phyloP scores from a whole-genome alignment of 2,113 vertebrate species.

The Syngnathus floridae region DNA sequence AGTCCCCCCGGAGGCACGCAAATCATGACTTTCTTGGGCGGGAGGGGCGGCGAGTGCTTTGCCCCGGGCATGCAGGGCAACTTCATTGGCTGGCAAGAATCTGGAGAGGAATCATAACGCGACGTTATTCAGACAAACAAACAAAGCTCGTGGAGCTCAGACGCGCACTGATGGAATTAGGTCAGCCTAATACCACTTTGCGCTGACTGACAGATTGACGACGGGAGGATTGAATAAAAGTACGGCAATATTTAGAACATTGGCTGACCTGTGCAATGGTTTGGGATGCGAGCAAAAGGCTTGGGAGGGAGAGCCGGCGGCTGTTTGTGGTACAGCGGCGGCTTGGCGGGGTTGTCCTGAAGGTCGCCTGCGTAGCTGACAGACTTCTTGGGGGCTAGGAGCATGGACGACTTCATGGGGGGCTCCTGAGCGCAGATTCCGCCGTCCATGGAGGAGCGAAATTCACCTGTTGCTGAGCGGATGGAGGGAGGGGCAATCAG shows the following conservation, averaged over 20 bases:
- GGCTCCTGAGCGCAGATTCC: conserved; percentile 84
- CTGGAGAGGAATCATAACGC: conserved; percentile 52
- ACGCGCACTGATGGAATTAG: conserved; percentile 39
- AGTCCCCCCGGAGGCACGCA: conserved; percentile 86
- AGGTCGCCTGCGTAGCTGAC: conserved; percentile 82
- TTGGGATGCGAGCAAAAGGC: conserved; percentile 90
- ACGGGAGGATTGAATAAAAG: conserved; percentile 46
- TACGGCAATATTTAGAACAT: conserved; percentile 40
- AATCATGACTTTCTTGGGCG: conserved; percentile 99
- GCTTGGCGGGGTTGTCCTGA: conserved; percentile 88
- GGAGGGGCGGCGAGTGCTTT: conserved; percentile 94
- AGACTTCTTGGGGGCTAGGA: conserved; percentile 85
- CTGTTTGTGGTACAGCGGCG: conserved; percentile 90
- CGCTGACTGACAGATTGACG: conserved; percentile 47
- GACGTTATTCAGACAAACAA: conserved; percentile 14
- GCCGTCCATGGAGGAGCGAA: conserved; percentile 81
- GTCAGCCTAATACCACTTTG: conserved; percentile 50
- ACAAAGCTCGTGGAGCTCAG: conserved; percentile 28
- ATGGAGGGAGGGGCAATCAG: conserved; percentile 13
- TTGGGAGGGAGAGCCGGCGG: conserved; percentile 97
- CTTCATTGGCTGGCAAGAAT: conserved; percentile 90
- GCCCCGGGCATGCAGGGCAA: conserved; percentile 87
- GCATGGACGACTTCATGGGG: conserved; percentile 82
- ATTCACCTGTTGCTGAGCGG: conserved; percentile 85
- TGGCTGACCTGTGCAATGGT: conserved; percentile 88